Conservation (phyloP, 2,113 vertebrate species). For the Oncorhynchus mykiss region DNA sequence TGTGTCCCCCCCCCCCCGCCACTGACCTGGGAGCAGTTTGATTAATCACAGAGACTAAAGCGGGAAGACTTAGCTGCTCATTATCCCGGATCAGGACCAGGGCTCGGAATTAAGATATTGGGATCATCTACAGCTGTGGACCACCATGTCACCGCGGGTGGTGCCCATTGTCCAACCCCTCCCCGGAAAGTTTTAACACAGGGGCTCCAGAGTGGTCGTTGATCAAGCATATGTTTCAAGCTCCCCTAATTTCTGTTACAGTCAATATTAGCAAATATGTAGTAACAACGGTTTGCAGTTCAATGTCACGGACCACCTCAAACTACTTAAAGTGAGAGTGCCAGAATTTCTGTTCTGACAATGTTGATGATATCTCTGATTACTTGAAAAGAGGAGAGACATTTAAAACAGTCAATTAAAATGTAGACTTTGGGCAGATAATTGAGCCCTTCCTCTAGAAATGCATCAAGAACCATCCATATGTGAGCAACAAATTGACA, state of each 20-base stretch:
- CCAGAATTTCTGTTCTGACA: not conserved
- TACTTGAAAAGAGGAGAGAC: constrained; percentile 42
- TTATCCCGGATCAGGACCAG: constrained; percentile 39
- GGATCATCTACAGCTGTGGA: constrained; percentile 7
- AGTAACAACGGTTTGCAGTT: no score
- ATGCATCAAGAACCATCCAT: not conserved
- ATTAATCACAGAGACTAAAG: constrained; percentile 43
- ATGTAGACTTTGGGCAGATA: not conserved
- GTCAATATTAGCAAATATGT: no score
- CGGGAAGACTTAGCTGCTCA: constrained; percentile 36
- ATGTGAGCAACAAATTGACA: not conserved
- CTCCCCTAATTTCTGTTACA: no score
- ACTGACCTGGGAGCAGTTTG: constrained; percentile 34
- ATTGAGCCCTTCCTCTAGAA: not conserved
- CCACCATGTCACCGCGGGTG: not conserved
- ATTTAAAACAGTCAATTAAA: constrained; percentile 46
- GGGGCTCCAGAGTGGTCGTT: not conserved
- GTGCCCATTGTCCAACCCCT: not conserved
- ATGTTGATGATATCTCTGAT: constrained; percentile 28
- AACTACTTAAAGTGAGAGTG: no score
- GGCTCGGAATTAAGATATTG: constrained; percentile 18
- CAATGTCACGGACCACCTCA: no score
- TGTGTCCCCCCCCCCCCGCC: not conserved
- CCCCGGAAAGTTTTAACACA: not conserved
- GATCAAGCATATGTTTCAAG: constrained; percentile 13